Base-by-base conservation (phyloP, 2,888 invertebrate species). In the Anoncus sp. region DNA sequence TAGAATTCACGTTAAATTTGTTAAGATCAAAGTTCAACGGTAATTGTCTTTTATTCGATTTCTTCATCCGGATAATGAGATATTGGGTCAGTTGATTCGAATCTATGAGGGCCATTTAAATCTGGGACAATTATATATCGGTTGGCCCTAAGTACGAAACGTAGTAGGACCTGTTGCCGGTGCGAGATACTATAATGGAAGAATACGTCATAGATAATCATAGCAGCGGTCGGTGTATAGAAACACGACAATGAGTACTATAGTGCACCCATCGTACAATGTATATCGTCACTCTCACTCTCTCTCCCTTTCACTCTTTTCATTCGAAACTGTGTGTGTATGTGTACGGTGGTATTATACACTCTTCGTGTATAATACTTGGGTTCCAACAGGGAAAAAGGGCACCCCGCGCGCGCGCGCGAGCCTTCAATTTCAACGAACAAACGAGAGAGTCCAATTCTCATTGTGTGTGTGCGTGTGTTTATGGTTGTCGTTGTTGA, bases 131-230 rank as follows among this genome's bases (percentile, higher is more conserved):
- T 66, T 51, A 49, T 51, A 22, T 1, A 31, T 47, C 9, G 22
- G n/a, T n/a, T 16, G 14, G 66, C 66, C 74, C 65, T 62, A 71
- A 74, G 74, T 74, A 59, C 62, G 65, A 77, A n/a, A 35, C 71
- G 82, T 86, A 86, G 85, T 87, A 86, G 87, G 86, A 89, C 89
- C 89, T 89, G 88, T 89, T 88, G 89, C 88, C 85, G 82, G 81
- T 45, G 18, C 60, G 82, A 81, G 82, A 83, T 85, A 75, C 62
- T 35, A 88, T 88, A 88, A 88, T 88, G 86, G 87, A 88, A 90
- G 86, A 89, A 89, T 87, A 82, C 87, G 85, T 89, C 87, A 86
- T 87, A 86, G 87, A 87, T 87, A 84, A 84, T 84, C 84, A 82
- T 82, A 81, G 77, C 80, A 75, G 47, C 49, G 70, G 69, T 72